These are phyloP conservation scores for Drosophila ananassae DNA, from an alignment of 1,140 invertebrate species.

Conservation along the genomic window DNA sequence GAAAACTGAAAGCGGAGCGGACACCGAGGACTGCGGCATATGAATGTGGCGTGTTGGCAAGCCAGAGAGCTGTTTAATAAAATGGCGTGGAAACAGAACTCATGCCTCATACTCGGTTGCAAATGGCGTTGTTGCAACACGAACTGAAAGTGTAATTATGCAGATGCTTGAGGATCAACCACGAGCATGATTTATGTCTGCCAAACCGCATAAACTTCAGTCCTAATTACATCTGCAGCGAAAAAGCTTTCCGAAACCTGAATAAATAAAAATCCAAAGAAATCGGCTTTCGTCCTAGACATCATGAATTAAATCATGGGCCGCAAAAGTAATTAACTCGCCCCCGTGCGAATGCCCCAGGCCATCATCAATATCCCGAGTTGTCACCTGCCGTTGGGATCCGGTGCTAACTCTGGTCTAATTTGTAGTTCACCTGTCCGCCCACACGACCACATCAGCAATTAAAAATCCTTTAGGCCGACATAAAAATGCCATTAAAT, in stretches of 20 bases:
- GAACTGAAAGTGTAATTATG: constrained; percentile 76
- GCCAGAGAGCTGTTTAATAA: constrained; percentile 70
- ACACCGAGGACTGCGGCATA: constrained; percentile 34
- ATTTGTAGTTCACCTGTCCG: constrained; percentile 63
- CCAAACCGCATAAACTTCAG: constrained; percentile 9
- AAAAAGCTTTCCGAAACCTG: neutral
- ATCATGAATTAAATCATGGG: constrained; percentile 46
- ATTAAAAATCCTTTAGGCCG: constrained; percentile 77
- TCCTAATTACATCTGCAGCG: constrained; percentile 44
- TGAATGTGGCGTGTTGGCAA: constrained; percentile 61
- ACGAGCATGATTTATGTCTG: constrained; percentile 44
- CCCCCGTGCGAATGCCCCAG: constrained; percentile 41
- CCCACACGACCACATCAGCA: constrained; percentile 48
- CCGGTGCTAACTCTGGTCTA: constrained; percentile 63
- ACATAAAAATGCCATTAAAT: constrained; percentile 79
- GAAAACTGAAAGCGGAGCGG: constrained; percentile 8
- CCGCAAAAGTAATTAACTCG: constrained; percentile 71
- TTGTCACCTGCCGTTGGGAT: constrained; percentile 33
- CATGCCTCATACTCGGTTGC: constrained; percentile 23
- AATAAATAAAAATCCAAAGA: constrained; percentile 17
- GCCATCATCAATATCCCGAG: constrained; percentile 57
- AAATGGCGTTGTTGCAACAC: constrained; percentile 59
- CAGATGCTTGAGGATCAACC: constrained; percentile 60
- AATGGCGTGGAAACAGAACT: constrained; percentile 56
- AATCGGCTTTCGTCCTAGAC: constrained; percentile 21